These are phyloP conservation scores for Anhinga anhinga DNA, from an alignment of 2,113 vertebrate genomes.

Conservation along the genomic window DNA sequence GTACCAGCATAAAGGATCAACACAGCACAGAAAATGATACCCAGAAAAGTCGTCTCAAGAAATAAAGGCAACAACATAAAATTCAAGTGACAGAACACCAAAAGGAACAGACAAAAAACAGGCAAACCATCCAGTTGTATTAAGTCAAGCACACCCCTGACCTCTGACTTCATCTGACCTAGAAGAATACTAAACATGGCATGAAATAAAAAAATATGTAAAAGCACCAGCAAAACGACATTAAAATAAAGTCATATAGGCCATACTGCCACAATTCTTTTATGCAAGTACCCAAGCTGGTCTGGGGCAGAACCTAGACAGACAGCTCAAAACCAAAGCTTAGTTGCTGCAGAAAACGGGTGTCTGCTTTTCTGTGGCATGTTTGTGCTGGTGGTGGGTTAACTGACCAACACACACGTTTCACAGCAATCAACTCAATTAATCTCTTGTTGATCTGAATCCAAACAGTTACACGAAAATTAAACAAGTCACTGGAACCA, in stretches of 20 bases:
- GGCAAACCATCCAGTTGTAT: conserved; percentile 68
- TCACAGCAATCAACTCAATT: not conserved
- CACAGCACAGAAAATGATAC: conserved; percentile 46
- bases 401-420: not conserved
- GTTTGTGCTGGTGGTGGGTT: not conserved
- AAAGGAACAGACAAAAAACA: conserved; percentile 70
- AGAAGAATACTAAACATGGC: conserved; percentile 24
- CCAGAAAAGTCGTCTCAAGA: conserved; percentile 46
- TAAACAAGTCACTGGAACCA: not conserved
- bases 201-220: conserved; percentile 43
- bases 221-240: not conserved
- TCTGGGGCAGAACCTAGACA: not conserved
- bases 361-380: not conserved
- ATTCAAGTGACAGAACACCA: conserved; percentile 74
- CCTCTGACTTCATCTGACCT: conserved; percentile 65
- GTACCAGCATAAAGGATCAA: conserved; percentile 55
- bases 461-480: not conserved
- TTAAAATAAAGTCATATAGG: not conserved
- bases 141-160: conserved; percentile 66
- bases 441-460: not conserved
- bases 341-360: not conserved
- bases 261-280: not conserved
- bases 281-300: not conserved
- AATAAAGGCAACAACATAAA: conserved; percentile 74
- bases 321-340: not conserved